A percentile compares a stretch with the other conserved stretches of the same genome.
These are phyloP conservation scores for Actinernus sp. DNA, from an alignment of 92 coral and sea anemone genomes.

Conservation along the genomic window DNA sequence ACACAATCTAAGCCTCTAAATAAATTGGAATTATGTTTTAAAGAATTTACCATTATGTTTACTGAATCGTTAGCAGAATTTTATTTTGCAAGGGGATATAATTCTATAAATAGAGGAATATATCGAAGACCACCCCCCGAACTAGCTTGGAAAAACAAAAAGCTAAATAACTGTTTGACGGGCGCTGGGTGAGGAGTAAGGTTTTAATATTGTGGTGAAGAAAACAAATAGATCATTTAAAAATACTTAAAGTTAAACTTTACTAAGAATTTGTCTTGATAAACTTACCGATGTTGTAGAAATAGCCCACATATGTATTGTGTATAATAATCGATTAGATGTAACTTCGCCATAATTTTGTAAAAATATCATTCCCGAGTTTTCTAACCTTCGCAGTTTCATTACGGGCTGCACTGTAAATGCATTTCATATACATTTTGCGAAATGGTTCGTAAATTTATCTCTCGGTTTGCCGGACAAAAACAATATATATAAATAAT, in stretches of 20 bases:
- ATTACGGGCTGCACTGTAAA: too few relatives aligned
- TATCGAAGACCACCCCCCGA: background rate
- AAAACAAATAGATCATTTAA: background rate
- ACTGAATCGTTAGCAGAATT: background rate
- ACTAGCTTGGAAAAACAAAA: background rate
- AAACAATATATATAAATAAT: too few relatives aligned
- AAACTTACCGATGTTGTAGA: too few relatives aligned
- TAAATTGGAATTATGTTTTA: constrained; percentile 1
- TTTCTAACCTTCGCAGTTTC: too few relatives aligned
- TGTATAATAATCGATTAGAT: too few relatives aligned
- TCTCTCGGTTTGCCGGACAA: too few relatives aligned
- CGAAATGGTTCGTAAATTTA: too few relatives aligned
- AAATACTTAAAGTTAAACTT: constrained; percentile 1
- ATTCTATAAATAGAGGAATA: background rate
- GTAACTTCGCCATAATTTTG: too few relatives aligned
- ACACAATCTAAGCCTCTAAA: constrained; percentile 1
- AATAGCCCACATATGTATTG: too few relatives aligned
- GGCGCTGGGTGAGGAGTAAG: background rate
- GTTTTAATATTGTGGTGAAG: background rate
- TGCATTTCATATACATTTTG: too few relatives aligned
- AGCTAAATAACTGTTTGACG: background rate
- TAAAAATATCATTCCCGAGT: too few relatives aligned
- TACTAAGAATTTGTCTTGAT: too few relatives aligned
- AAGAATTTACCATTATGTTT: background rate
- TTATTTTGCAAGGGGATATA: background rate